Base-by-base conservation (phyloP, 2,888 invertebrate species). In the Tanytarsus gracilentus region DNA sequence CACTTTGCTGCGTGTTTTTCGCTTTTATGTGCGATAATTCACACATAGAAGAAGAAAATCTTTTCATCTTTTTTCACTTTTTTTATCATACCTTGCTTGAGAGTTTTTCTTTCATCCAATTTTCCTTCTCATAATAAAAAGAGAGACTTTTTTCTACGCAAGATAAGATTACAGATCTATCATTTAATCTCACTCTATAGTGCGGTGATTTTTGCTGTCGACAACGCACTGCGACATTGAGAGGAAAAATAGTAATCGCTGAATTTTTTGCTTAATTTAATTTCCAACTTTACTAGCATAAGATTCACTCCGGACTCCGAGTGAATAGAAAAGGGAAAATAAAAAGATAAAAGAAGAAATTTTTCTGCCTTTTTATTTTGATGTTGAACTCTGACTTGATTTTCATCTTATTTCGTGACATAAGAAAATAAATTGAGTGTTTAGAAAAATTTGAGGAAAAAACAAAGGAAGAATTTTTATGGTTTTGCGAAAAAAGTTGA, bases 151-250 rank as follows among this genome's bases (percentile, higher is more conserved):
- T 8, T 44, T 44, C 14, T 27, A 49, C 49, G 27, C 16, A 36
- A 55, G 55, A 55, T 55, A 55, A 55, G 55, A 55, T 55, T 55
- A 55, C 55, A 55, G 44, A 55, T 55, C 40, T 39, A 39, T 55
- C 55, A 55, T 55, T 55, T 55, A 55, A 55, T 55, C 25, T 39
- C 21, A 39, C 33, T 39, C 27, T 30, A 18, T 18, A 23, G 36
- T 36, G 36, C 44, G 44, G 18, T 21, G 11, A 44, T 23, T 53
- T 33, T 33, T 36, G n/a, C 36, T 36, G n/a, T 51, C 23, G 21
- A 23, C 2, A n/a, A 9, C 8, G 2, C 25, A n/a, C 33, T 33
- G 18, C 26, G 50, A 14, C 25, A 27, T 44, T 16, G 21, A 27
- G 14, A 26, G 26, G 27, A 14, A 25, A 50, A 50, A 50, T 50